phyloP scores from a whole-genome alignment of 2,888 invertebrate genomes.

The Graphium colonna region DNA sequence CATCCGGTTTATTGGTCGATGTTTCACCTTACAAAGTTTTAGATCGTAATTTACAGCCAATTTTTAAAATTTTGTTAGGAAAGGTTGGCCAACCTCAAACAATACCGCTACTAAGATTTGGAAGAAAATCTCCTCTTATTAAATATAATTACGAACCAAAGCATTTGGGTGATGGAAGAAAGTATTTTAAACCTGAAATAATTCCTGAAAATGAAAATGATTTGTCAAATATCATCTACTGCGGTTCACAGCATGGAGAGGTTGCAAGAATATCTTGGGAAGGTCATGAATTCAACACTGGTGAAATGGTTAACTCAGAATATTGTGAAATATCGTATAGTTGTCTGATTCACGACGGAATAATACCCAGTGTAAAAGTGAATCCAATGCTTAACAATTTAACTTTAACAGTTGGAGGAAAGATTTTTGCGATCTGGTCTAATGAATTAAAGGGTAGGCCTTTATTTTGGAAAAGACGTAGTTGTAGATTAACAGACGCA shows the following conservation, averaged over 20 bases:
- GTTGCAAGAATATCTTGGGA: slow-evolving; percentile 80
- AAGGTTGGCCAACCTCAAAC: slow-evolving; percentile 62
- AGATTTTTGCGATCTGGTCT: slow-evolving; percentile 87
- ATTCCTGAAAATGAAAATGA: slow-evolving; percentile 49
- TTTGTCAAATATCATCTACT: slow-evolving; percentile 51
- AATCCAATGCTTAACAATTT: slow-evolving; percentile 83
- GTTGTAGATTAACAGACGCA: slow-evolving; percentile 80
- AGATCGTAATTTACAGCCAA: slow-evolving; percentile 82
- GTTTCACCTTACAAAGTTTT: slow-evolving; percentile 81
- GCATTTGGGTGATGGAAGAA: slow-evolving; percentile 55
- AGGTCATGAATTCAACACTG: slow-evolving; percentile 84
- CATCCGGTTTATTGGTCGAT: slow-evolving; percentile 79
- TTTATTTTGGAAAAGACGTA: slow-evolving; percentile 83
- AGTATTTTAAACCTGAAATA: slow-evolving; percentile 60
- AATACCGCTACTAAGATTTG: slow-evolving; percentile 65
- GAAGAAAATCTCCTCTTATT: slow-evolving; percentile 50
- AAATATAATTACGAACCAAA: slow-evolving; percentile 53
- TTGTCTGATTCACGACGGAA: slow-evolving; percentile 85
- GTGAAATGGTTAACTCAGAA: slow-evolving; percentile 81
- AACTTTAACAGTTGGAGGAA: slow-evolving; percentile 86
- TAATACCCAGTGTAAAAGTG: slow-evolving; percentile 79
- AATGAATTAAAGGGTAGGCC: slow-evolving; percentile 82
- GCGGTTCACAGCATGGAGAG: slow-evolving; percentile 68
- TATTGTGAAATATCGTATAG: slow-evolving; percentile 62
- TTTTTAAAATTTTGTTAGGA: slow-evolving; percentile 76